Evolutionary conservation across 2,888 invertebrate species (phyloP).

Genomic region (Megalurothrips usitatus): DNA sequence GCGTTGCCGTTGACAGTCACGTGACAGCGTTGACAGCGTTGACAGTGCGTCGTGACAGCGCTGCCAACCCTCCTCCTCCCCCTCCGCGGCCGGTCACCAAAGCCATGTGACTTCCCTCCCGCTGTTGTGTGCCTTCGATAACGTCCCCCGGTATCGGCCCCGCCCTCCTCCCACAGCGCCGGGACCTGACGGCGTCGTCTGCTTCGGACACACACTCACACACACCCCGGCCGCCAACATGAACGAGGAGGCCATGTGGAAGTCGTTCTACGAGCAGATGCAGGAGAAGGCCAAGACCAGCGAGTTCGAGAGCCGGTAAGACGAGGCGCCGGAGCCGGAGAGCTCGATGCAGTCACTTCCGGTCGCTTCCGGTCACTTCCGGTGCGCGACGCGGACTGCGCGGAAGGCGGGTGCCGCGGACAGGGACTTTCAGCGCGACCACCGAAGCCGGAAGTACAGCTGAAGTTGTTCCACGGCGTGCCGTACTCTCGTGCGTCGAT

Average conservation of each 20-base stretch:
- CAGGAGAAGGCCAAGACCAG: conserved; percentile 58
- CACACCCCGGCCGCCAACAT: conserved; percentile 38
- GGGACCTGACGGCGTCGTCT: not conserved
- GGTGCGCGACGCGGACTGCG: too few species aligned
- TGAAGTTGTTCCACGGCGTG: too few species aligned
- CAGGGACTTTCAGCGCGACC: too few species aligned
- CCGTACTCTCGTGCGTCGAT: too few species aligned
- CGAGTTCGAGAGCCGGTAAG: conserved; percentile 52
- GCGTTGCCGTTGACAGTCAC: not conserved
- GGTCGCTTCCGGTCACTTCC: too few species aligned
- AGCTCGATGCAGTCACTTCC: too few species aligned
- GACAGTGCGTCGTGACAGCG: not conserved
- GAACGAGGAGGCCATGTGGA: conserved; percentile 77
- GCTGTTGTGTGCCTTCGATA: not conserved
- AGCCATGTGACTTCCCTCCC: not conserved
- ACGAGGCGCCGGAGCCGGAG: too few species aligned
- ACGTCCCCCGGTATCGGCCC: not conserved
- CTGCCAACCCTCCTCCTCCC: not conserved
- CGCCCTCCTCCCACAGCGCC: not conserved
- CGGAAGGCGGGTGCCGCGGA: too few species aligned
- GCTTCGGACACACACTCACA: too few species aligned
- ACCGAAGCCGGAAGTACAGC: too few species aligned
- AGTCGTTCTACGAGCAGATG: conserved; percentile 57
- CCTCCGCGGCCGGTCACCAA: not conserved
- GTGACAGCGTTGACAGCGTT: not conserved